Base-by-base conservation (phyloP, 2,888 invertebrate genomes). In the Sympetrum striolatum region DNA sequence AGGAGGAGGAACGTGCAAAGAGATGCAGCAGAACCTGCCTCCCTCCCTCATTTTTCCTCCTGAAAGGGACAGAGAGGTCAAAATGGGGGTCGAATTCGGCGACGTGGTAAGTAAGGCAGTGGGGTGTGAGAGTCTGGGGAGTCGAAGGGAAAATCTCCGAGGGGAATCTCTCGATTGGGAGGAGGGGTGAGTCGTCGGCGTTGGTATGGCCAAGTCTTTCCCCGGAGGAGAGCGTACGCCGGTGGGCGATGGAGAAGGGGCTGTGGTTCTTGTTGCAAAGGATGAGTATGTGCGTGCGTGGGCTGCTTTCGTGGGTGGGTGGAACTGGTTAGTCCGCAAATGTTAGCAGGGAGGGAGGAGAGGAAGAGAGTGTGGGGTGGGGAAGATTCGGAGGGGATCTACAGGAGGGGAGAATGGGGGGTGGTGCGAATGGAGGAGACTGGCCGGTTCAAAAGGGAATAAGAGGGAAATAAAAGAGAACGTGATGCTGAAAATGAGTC, bases 271-370 rank as follows among this genome's bases (percentile, higher is more conserved):
- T 22, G 86, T 60, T 60, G 60, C 86, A 22, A 86, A 64, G 86
- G 37, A 58, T 60, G 58, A 60, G 60, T 60, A 37, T 86, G 60
- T 64, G 86, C 22, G 86, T 37, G 86, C n/a, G 86, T 86, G 86
- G 86, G 86, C 37, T 86, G 58, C 86, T 86, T 31, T 37, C 35
- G 86, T 60, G 86, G 86, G 86, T 86, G 86, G 86, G 37, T 86
- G 86, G 86, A 86, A 86, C 86, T 86, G 86, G 86, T 86, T 86
- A 86, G 60, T 60, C 86, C 86, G 86, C 86, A 60, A 64, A 86
- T 86, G 60, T 60, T 37, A 53, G 35, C 60, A n/a, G 86, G 60
- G 58, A 15, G 18, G 82, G 37, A 15, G 82, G 25, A 18, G 31
- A 6, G 53, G 14, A 39, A 2, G 44, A 44, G 6, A 44, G 44